Conservation (phyloP, 2,888 invertebrate genomes). For the Palloptera scutellata region DNA sequence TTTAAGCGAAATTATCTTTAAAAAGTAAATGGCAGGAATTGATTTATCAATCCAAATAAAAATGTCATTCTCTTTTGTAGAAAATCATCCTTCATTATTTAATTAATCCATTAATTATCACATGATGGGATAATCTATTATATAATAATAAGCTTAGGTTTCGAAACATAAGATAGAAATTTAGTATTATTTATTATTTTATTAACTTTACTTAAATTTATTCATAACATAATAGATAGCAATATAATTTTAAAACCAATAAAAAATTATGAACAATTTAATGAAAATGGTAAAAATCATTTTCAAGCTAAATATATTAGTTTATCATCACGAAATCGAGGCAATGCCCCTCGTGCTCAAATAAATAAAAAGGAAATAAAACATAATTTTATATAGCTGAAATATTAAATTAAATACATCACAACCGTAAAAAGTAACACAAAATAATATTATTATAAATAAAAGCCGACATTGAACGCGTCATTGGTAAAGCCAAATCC, state of each 20-base stretch:
- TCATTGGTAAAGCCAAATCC: too few species aligned
- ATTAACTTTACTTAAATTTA: conserved; percentile 68
- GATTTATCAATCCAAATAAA: too few species aligned
- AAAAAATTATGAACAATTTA: conserved; percentile 72
- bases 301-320: conserved; percentile 76
- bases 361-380: conserved; percentile 72
- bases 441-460: conserved; percentile 72
- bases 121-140: conserved; percentile 67
- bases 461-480: too few species aligned
- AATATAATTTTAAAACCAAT: conserved; percentile 66
- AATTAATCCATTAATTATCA: conserved; percentile 67
- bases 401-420: conserved; percentile 65
- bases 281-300: conserved; percentile 71
- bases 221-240: conserved; percentile 60
- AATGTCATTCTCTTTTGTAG: too few species aligned
- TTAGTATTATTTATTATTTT: too few species aligned
- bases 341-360: conserved; percentile 75
- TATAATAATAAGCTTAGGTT: conserved; percentile 72
- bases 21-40: too few species aligned
- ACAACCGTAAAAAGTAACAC: conserved; percentile 69
- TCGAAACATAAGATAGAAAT: too few species aligned
- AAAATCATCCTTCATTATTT: too few species aligned
- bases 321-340: too few species aligned
- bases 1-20: too few species aligned
- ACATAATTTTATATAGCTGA: conserved; percentile 66